A percentile compares a stretch with the other conserved stretches of the same genome.
Evolutionary conservation across 1,140 invertebrate species (phyloP).

Genomic region (Drosophila subpulchrella): DNA sequence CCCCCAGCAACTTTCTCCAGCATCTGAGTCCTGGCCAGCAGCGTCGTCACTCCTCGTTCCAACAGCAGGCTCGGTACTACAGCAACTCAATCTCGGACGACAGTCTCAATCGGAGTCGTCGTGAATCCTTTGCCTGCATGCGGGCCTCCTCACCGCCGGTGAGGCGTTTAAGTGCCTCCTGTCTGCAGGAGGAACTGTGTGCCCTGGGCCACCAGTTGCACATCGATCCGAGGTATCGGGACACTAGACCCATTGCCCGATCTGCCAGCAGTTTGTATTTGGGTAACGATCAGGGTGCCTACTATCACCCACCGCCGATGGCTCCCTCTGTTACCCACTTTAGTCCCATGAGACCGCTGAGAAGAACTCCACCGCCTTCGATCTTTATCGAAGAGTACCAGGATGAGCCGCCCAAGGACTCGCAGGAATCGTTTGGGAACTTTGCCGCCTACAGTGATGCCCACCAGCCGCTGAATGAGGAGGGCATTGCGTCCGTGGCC

Average conservation of each 20-base stretch:
- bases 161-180: conserved; percentile 78
- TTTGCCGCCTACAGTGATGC: conserved; percentile 71
- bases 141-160: conserved; percentile 68
- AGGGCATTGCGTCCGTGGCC: conserved; percentile 76
- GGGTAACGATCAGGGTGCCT: conserved; percentile 58
- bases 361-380: conserved; percentile 75
- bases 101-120: conserved; percentile 79
- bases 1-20: conserved; percentile 46
- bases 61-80: conserved; percentile 64
- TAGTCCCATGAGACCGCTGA: conserved; percentile 68
- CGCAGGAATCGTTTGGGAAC: conserved; percentile 75
- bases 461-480: conserved; percentile 83
- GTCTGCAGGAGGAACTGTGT: conserved; percentile 79
- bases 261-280: conserved; percentile 78
- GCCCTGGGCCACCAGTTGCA: conserved; percentile 76
- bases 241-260: conserved; percentile 76
- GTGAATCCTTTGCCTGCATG: conserved; percentile 77
- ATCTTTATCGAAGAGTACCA: conserved; percentile 84
- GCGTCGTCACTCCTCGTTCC: conserved; percentile 73
- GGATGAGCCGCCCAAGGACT: conserved; percentile 65
- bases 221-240: conserved; percentile 82
- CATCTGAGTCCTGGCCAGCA: conserved; percentile 60
- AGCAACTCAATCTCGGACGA: conserved; percentile 78
- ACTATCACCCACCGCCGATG: conserved; percentile 43
- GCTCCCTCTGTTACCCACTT: conserved; percentile 44